Percentiles rank a stretch among this genome's conserved stretches.
These are phyloP conservation scores for Acanthosepion pharaonis DNA, from an alignment of 2,888 invertebrate genomes.

Conservation along the genomic window DNA sequence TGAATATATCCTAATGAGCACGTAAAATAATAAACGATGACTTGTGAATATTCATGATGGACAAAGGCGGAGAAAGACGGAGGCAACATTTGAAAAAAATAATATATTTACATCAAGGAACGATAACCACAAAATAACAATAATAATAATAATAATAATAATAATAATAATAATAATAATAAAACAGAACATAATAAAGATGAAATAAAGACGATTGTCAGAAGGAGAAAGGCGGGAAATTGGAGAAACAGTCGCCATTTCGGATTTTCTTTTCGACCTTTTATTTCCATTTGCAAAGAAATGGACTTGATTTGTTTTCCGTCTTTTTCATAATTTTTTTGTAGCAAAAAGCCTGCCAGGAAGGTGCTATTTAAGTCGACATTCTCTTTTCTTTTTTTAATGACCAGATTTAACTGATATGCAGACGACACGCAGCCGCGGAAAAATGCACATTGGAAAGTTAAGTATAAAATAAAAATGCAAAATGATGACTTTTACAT, in stretches of 20 bases:
- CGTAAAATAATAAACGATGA: background rate
- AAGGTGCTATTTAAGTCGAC: background rate
- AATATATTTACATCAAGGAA: no score
- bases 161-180: no score
- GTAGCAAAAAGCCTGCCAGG: no score
- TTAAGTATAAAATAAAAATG: conserved; percentile 33
- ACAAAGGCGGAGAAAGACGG: background rate
- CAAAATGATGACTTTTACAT: background rate
- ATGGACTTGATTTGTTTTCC: background rate
- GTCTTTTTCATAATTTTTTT: background rate
- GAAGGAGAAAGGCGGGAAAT: background rate
- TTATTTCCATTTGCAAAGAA: conserved; percentile 6
- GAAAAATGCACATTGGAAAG: background rate
- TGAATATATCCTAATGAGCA: background rate
- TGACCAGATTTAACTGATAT: background rate
- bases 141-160: no score
- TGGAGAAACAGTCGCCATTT: background rate
- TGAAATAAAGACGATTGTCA: no score
- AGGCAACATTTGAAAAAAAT: background rate
- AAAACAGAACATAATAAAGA: no score
- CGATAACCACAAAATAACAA: no score
- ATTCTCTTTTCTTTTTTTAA: background rate
- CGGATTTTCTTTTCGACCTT: background rate
- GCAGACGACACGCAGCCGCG: background rate
- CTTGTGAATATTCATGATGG: background rate